Base-by-base conservation (phyloP, 2,113 vertebrate species). In the Salvelinus sp. region DNA sequence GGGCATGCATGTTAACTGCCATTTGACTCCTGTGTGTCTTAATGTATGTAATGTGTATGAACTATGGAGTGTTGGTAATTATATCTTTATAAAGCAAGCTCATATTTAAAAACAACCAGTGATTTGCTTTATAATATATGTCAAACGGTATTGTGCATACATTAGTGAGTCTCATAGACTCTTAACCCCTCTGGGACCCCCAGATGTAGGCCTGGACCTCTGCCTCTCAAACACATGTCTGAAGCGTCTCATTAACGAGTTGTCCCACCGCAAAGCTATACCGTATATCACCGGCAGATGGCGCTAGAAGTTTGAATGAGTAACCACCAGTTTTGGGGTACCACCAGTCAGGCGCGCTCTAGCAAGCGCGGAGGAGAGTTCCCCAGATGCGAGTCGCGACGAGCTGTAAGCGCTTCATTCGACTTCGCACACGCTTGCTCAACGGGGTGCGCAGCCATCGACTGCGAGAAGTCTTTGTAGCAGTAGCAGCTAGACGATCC, bases 241-340 rank as follows among this genome's bases (percentile, higher is more conserved):
- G 9, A 44, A 44, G 38, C 9, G 38, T 44, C 38, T 9, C 2
- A 33, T 33, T 33, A 2, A 1, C 38, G 7, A 44, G 38, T 44
- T 9, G 38, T 44, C 7, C 38, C 38, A 44, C 38, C 38, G 38
- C 38, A 44, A 44, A 44, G 9, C 7, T 44, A 44, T 65, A 1
- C 2, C 14, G 18, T 27, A 2, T 18, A 6, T 5, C 4, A 80
- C 87, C 92, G 79, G 79, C 80, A 91, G 92, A 54, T 86, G 90
- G 86, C 2, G 85, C 86, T 76, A 38, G 58, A 30, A 69, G 81
- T 68, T 72, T 13, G 68, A 1, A 22, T 0, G 5, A 1, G 2
- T 48, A 54, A 12, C 38, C 38, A 28, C 25, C 25, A 33, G 79
- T 54, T 54, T 44, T 44, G 9, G 9, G 38, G 38, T 54, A 54